These are phyloP conservation scores for Cryptophagus acutangulus DNA, from an alignment of 2,888 invertebrate species.

Conservation along the genomic window DNA sequence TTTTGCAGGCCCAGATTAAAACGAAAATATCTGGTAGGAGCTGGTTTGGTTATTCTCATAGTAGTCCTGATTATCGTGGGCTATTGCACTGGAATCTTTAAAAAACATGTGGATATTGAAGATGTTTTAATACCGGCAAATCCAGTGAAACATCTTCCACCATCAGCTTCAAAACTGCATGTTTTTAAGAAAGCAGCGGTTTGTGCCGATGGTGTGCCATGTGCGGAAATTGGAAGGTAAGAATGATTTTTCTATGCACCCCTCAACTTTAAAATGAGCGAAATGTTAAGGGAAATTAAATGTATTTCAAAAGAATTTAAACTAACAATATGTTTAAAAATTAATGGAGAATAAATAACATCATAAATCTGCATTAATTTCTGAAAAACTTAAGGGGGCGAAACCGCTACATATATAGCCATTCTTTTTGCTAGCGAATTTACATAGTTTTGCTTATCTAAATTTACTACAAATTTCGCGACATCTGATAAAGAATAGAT, in stretches of 20 bases:
- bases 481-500: too few relatives aligned
- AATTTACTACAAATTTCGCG: too few relatives aligned
- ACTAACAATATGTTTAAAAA: too few relatives aligned
- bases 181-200: slow-evolving; percentile 67
- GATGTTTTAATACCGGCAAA: slow-evolving; percentile 56
- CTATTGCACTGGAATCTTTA: slow-evolving; percentile 2
- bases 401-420: too few relatives aligned
- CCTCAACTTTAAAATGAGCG: not conserved
- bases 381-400: too few relatives aligned
- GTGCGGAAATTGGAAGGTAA: slow-evolving; percentile 75
- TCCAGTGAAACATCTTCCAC: slow-evolving; percentile 57
- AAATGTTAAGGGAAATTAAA: too few relatives aligned
- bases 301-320: too few relatives aligned
- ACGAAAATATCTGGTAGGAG: not conserved
- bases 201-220: slow-evolving; percentile 70
- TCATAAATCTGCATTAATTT: too few relatives aligned
- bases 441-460: too few relatives aligned
- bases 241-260: slow-evolving; percentile 13
- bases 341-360: too few relatives aligned
- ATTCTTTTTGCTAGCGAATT: too few relatives aligned
- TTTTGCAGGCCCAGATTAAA: slow-evolving; percentile 1
- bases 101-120: slow-evolving; percentile 19
- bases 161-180: slow-evolving; percentile 64
- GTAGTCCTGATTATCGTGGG: not conserved
- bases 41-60: slow-evolving; percentile 3